These are phyloP conservation scores for Gnathonemus echidnorhynchus DNA, from an alignment of 2,113 vertebrate genomes.

Conservation along the genomic window DNA sequence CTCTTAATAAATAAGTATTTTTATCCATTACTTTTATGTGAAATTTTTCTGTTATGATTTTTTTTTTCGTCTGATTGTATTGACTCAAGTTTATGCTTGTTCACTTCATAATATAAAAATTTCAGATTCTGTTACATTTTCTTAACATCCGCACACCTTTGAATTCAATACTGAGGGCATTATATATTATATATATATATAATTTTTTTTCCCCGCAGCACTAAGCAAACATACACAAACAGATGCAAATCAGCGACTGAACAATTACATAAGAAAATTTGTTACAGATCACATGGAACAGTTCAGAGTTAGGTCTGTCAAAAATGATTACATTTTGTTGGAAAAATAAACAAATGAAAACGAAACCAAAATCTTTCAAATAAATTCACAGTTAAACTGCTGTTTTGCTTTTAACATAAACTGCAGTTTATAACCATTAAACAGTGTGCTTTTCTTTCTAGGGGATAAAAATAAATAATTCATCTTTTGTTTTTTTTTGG, in stretches of 20 bases:
- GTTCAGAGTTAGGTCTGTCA: neutral
- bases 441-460: neutral
- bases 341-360: neutral
- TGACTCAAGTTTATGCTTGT: neutral
- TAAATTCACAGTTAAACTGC: neutral
- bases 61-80: neutral
- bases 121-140: neutral
- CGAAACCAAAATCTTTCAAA: neutral
- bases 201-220: neutral
- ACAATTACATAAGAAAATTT: neutral
- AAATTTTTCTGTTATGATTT: neutral
- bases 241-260: neutral
- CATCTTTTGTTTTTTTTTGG: neutral
- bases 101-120: neutral
- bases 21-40: neutral
- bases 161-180: neutral
- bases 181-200: neutral
- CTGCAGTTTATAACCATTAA: neutral
- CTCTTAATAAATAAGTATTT: neutral
- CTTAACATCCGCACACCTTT: neutral
- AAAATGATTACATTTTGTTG: neutral
- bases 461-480: neutral
- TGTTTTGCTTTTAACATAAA: neutral
- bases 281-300: neutral
- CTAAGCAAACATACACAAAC: neutral